Conservation (phyloP, 2,113 vertebrate species). For the Phoenicopterus ruber region DNA sequence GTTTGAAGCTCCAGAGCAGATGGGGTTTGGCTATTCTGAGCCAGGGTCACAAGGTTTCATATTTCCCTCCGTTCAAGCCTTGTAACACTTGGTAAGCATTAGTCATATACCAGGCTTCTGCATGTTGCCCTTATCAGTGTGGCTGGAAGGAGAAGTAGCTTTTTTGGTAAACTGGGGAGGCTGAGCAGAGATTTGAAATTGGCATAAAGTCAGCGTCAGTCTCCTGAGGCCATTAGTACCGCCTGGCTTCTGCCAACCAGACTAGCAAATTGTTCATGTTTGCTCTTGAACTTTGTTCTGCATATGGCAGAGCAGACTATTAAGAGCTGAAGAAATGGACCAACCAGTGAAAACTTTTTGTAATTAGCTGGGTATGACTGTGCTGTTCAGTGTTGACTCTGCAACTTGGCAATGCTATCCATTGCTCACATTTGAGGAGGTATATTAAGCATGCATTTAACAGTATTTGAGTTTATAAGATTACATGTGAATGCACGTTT, state of each 20-base stretch:
- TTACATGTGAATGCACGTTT: background rate
- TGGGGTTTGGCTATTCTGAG: constrained; percentile 32
- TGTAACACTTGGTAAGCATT: background rate
- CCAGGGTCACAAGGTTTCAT: constrained; percentile 46
- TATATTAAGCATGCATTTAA: background rate
- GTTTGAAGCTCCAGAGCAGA: background rate
- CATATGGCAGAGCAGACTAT: background rate
- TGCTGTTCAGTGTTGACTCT: background rate
- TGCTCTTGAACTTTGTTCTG: constrained; percentile 28
- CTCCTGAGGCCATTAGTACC: background rate
- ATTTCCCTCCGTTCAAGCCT: constrained; percentile 13
- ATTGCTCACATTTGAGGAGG: background rate
- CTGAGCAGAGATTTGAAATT: background rate
- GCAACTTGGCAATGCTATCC: background rate
- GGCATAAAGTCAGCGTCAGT: background rate
- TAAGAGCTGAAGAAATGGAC: background rate
- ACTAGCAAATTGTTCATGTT: background rate
- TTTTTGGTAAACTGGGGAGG: background rate
- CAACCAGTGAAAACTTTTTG: background rate
- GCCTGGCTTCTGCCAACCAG: background rate
- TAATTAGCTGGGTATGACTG: background rate
- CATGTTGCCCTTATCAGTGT: background rate
- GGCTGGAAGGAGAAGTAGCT: constrained; percentile 14
- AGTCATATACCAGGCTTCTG: background rate
- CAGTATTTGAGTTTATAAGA: background rate